Percentiles rank a stretch among this genome's conserved stretches.
These are phyloP conservation scores for Pelodytes ibericus DNA, from an alignment of 2,797 vertebrate species.

Conservation along the genomic window DNA sequence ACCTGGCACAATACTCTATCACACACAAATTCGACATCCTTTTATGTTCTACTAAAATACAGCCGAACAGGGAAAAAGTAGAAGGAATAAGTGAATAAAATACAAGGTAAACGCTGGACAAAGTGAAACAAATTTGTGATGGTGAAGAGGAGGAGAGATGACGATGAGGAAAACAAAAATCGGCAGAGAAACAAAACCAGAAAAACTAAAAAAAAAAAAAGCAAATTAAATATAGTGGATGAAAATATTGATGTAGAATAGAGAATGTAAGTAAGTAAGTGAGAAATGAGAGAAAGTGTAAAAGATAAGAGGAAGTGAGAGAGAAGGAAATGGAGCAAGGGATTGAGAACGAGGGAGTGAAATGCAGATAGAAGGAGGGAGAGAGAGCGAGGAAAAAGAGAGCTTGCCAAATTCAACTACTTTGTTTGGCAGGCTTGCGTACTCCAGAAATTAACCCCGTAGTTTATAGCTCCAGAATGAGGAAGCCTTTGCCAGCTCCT, in stretches of 20 bases:
- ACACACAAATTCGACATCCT: not conserved
- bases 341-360: slow-evolving; percentile 35
- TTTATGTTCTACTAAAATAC: not conserved
- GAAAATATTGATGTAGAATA: too few relatives aligned
- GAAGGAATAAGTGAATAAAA: not conserved
- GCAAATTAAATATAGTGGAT: too few relatives aligned
- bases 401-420: slow-evolving; percentile 52
- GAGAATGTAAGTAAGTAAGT: not conserved
- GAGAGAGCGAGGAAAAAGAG: slow-evolving; percentile 20
- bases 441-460: slow-evolving; percentile 43
- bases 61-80: too few relatives aligned
- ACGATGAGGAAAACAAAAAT: slow-evolving; percentile 27
- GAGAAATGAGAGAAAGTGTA: slow-evolving; percentile 12
- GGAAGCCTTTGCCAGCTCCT: not conserved
- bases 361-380: slow-evolving; percentile 33
- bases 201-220: too few relatives aligned
- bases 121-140: not conserved
- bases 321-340: slow-evolving; percentile 24
- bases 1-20: not conserved
- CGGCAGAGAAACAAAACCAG: not conserved
- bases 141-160: not conserved
- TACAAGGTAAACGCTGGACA: not conserved
- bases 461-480: not conserved
- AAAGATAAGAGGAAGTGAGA: slow-evolving; percentile 41
- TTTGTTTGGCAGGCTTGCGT: slow-evolving; percentile 34